A percentile compares a stretch with the other conserved stretches of the same genome.
These are phyloP conservation scores for Schizotus pectinicornis DNA, from an alignment of 2,888 invertebrate genomes.

Conservation along the genomic window DNA sequence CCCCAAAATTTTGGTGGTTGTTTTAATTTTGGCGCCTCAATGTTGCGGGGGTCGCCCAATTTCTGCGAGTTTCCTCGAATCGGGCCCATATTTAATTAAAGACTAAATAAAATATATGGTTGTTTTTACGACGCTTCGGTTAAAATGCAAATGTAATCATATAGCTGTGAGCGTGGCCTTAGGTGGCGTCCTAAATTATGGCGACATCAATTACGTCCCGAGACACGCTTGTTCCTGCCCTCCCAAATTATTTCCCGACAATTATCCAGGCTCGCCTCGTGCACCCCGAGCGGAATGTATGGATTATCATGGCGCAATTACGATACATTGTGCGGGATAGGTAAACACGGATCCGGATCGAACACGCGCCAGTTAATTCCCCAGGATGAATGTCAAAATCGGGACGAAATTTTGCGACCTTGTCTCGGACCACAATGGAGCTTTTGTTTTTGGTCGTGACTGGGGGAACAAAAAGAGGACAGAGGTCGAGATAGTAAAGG, in stretches of 20 bases:
- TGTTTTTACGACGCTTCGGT: constrained; percentile 43
- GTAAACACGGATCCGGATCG: constrained; percentile 15
- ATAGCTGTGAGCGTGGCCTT: constrained; percentile 37
- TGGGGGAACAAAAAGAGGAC: too few species aligned
- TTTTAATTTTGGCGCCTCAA: too few species aligned
- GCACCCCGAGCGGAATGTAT: constrained; percentile 8
- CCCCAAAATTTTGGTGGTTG: too few species aligned
- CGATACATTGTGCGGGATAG: constrained; percentile 29
- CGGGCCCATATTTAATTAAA: constrained; percentile 45
- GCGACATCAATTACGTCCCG: constrained; percentile 42
- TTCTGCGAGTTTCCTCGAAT: too few species aligned
- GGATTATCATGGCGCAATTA: constrained; percentile 27
- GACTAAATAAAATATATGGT: constrained; percentile 46
- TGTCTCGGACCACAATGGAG: too few species aligned
- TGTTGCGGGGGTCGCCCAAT: too few species aligned
- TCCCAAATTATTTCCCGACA: constrained; percentile 43
- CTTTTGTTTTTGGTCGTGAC: too few species aligned
- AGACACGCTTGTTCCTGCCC: constrained; percentile 34
- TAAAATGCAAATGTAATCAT: constrained; percentile 50
- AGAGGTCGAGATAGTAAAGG: too few species aligned
- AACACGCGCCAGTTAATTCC: too few species aligned
- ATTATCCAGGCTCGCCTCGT: constrained; percentile 36
- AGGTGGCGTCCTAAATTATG: constrained; percentile 41
- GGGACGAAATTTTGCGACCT: too few species aligned
- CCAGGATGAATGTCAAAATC: too few species aligned